These are phyloP conservation scores for Enchytraeus crypticus DNA, from an alignment of 2,888 invertebrate species.

Conservation along the genomic window DNA sequence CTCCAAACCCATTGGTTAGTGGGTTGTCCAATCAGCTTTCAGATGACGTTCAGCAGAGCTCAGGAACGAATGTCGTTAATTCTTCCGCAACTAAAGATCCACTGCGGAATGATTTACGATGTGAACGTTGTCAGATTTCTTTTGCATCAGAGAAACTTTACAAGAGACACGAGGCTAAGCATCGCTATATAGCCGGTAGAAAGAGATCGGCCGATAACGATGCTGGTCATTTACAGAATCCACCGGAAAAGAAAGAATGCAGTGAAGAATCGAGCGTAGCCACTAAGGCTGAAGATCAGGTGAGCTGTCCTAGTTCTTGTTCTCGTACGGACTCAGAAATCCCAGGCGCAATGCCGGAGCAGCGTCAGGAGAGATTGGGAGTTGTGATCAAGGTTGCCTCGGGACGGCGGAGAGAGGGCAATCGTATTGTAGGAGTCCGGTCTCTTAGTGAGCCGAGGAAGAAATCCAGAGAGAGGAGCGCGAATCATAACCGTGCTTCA, in stretches of 20 bases:
- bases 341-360: too few species aligned
- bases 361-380: neutral
- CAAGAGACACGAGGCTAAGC: slow-evolving; percentile 23
- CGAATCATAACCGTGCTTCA: too few species aligned
- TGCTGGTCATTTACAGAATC: neutral
- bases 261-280: neutral
- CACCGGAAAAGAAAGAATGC: neutral
- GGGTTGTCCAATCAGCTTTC: neutral
- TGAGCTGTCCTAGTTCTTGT: too few species aligned
- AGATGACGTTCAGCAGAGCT: neutral
- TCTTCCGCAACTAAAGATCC: neutral
- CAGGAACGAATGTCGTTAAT: too few species aligned
- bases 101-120: neutral
- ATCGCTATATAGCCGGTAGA: slow-evolving; percentile 5
- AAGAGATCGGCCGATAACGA: neutral
- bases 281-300: too few species aligned
- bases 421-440: neutral
- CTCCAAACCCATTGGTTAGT: neutral
- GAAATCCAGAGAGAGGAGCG: neutral
- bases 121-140: slow-evolving; percentile 32
- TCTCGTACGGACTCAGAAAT: too few species aligned
- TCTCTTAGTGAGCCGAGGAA: neutral
- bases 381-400: neutral
- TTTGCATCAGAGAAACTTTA: slow-evolving; percentile 26
- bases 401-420: neutral